Base-by-base conservation (phyloP, 2,888 invertebrate genomes). In the Cyclophora punctaria region DNA sequence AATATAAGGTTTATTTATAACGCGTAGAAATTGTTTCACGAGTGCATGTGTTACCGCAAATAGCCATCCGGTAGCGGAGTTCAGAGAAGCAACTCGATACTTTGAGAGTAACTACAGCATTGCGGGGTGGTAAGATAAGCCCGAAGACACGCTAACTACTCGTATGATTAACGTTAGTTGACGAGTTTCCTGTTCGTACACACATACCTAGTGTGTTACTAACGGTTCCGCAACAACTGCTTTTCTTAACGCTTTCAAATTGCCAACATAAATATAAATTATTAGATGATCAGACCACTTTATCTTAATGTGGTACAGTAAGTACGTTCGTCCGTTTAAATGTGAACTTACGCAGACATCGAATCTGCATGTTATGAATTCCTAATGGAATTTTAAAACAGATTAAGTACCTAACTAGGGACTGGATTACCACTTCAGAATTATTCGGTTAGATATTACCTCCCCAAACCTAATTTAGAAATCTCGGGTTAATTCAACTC, bases 211-310 rank as follows among this genome's bases (percentile, higher is more conserved):
- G 73, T 70, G 71, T 67, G 63, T 65, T 69, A 70, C 59, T 77
- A 80, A 76, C 75, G 74, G 77, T 73, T 71, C 66, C 59, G 63
- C 63, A 66, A 66, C 65, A 71, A 66, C 63, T 61, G 60, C 64
- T 67, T 68, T 65, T 65, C 64, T 64, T 66, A 58, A 64, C 62
- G 57, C 56, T 59, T 62, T 61, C 61, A 59, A 52, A 58, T 63
- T 37, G 37, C 37, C 5, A 4, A 37, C 37, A 37, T 37, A 37
- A 37, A 37, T 37, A 62, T 69, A 70, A 67, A 48, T 51, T 56
- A 60, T 58, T 61, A 61, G 60, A 63, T 64, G 55, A 62, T 61
- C 55, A 56, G 49, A 58, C 58, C 57, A 56, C 57, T 56, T 50
- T 47, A 48, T 48, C 40, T 49, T 40, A 51, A 50, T 54, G 37